A percentile compares a stretch with the other conserved stretches of the same genome.
Evolutionary conservation across 1,140 invertebrate species (phyloP).

Genomic region (Calosoma granatense): DNA sequence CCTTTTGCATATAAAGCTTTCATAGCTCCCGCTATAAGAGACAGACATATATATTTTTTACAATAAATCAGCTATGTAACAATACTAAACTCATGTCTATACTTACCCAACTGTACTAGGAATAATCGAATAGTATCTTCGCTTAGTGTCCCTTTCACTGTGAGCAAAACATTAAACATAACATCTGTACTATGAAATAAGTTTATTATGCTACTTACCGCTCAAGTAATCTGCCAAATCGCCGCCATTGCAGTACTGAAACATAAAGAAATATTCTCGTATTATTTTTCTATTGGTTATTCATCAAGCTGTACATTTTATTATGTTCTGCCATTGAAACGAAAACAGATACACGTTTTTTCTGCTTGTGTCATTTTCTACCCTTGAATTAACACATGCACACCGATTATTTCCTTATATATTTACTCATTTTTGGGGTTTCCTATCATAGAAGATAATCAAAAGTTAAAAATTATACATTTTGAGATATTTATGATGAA

Average conservation of each 20-base stretch:
- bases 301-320: too few species aligned
- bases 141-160: constrained; percentile 83
- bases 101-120: constrained; percentile 80
- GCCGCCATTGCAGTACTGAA: constrained; percentile 95
- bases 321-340: too few species aligned
- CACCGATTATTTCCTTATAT: too few species aligned
- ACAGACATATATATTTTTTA: constrained; percentile 7
- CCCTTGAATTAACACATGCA: too few species aligned
- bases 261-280: constrained; percentile 19
- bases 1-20: constrained; percentile 91
- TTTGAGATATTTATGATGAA: too few species aligned
- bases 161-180: constrained; percentile 25
- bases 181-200: constrained; percentile 1
- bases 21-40: constrained; percentile 83
- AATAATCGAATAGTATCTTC: constrained; percentile 96
- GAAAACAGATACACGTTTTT: too few species aligned
- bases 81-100: constrained; percentile 11
- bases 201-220: constrained; percentile 43
- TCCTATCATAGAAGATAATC: too few species aligned
- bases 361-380: too few species aligned
- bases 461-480: too few species aligned
- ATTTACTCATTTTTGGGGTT: too few species aligned
- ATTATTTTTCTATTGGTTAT: not conserved
- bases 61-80: constrained; percentile 1
- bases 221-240: constrained; percentile 95